Evolutionary conservation across 2,888 invertebrate genomes (phyloP).

Genomic region (Trissoscelio sp.): DNA sequence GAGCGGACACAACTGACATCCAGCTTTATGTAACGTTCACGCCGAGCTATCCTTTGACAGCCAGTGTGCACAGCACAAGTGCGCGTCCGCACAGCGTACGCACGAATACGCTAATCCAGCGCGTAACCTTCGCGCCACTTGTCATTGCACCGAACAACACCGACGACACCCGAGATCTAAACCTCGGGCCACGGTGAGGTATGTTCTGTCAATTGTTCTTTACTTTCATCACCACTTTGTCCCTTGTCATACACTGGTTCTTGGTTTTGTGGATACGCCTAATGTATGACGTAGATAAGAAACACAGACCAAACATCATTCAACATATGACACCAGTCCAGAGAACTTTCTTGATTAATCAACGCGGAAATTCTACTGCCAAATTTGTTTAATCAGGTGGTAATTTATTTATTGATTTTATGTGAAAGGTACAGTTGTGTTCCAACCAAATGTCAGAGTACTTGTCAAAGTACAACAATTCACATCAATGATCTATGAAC

Average conservation of each 20-base stretch:
- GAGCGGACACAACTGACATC: no score
- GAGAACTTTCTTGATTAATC: no score
- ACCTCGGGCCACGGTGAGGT: slow-evolving; percentile 81
- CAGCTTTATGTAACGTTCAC: slow-evolving; percentile 59
- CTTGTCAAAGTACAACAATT: no score
- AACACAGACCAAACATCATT: neutral
- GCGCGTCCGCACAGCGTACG: slow-evolving; percentile 22
- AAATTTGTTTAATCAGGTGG: no score
- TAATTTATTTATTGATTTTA: no score
- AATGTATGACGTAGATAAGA: neutral
- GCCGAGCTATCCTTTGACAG: slow-evolving; percentile 35
- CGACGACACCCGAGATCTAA: slow-evolving; percentile 52
- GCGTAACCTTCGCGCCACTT: slow-evolving; percentile 58
- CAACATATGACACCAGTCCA: no score
- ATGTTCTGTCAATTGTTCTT: slow-evolving; percentile 65
- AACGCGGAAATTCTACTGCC: no score
- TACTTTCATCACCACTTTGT: no score
- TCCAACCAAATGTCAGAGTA: no score
- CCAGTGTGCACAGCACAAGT: slow-evolving; percentile 31
- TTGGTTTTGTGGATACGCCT: neutral
- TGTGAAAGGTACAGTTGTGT: no score
- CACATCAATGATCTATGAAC: no score
- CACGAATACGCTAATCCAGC: slow-evolving; percentile 24
- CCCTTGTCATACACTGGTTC: no score
- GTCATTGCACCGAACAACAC: slow-evolving; percentile 52